Base-by-base conservation (phyloP, 2,797 vertebrate species). In the Enteromius viviparus region DNA sequence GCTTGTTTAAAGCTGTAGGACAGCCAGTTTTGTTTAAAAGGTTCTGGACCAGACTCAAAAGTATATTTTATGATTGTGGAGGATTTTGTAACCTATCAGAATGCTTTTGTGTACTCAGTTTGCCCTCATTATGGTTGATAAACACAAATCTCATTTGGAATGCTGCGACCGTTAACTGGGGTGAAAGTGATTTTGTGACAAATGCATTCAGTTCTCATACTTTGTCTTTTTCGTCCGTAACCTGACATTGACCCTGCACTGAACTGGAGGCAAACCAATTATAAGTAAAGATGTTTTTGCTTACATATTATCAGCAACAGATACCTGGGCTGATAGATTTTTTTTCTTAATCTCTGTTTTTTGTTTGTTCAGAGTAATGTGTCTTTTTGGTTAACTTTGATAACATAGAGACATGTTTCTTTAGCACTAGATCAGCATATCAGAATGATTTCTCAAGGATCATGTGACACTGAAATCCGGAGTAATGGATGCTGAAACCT, bases 91-190 rank as follows among this genome's bases (percentile, higher is more conserved):
- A 76, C n/a, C 0, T 34, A 23, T 19, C 8, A 62, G 45, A 76
- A 19, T 9, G 8, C 15, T 11, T 58, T 60, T 42, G 53, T 76
- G 74, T 26, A 3, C n/a, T 19, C 37, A 26, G 37, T 62, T 12
- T 62, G 14, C 37, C 75, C 75, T 76, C 55, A 62, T 76, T 76
- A 60, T 62, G 55, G 55, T 62, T 76, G n/a, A 26, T 60, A 42
- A 53, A 55, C 47, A 42, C 75, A 42, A 12, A 29, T 60, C 15
- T 45, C 55, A 29, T 4, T 62, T 60, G 75, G 75, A 76, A 76
- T 62, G 75, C 55, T 42, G 15, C 6, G 23, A 29, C n/a, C 62
- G 37, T 76, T 42, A 76, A 76, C 37, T 62, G 75, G 37, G 37
- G 53, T 76, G 55, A 60, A 62, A 76, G 15, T 62, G 74, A 60